Base-by-base conservation (phyloP, 2,113 vertebrate genomes). In the Passer domesticus region DNA sequence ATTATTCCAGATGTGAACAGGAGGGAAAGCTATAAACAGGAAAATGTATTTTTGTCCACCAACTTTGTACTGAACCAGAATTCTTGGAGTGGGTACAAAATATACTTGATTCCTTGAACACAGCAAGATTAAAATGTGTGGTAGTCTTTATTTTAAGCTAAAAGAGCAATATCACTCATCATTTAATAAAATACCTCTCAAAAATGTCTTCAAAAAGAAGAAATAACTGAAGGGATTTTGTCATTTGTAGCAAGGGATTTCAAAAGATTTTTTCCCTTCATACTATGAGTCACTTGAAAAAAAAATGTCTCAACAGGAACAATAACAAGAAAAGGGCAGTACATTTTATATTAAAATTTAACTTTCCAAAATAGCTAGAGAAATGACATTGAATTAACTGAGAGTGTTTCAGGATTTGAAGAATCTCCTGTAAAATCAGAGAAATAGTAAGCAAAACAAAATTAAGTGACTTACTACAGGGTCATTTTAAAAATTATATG, bases 1-100 rank as follows among this genome's bases (percentile, higher is more conserved):
- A 92, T 94, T 96, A 93, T 97, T 96, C 96, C 95, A 97, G 94
- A 96, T 96, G 94, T 95, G 95, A 96, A 78, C 60, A 94, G 90
- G 79, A 94, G 76, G 56, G 53, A 97, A 96, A 64, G 87, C 88
- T 93, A 97, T 94, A 93, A 97, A 96, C 95, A 96, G 64, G 95
- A 96, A 97, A 96, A 83, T 64, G 60, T 94, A 88, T 86, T 96
- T 96, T 89, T 92, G 79, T 94, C 75, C 28, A 92, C 80, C 75
- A 88, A 3, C 47, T 77, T 92, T 77, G 56, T 91, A 69, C 93
- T 86, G 75, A 39, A 83, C 79, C 75, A 86, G 79, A 56, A 90
- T 74, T 93, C 47, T 78, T 96, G 90, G 90, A 95, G 79, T 44
- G 28, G 67, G n/a, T 90, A 70, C 90, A 92, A 94, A 92, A 63